Evolutionary conservation across 2,797 vertebrate species (phyloP), one percentile per base, ranked within the genome.

Genomic region (Diglossa cyanea): DNA sequence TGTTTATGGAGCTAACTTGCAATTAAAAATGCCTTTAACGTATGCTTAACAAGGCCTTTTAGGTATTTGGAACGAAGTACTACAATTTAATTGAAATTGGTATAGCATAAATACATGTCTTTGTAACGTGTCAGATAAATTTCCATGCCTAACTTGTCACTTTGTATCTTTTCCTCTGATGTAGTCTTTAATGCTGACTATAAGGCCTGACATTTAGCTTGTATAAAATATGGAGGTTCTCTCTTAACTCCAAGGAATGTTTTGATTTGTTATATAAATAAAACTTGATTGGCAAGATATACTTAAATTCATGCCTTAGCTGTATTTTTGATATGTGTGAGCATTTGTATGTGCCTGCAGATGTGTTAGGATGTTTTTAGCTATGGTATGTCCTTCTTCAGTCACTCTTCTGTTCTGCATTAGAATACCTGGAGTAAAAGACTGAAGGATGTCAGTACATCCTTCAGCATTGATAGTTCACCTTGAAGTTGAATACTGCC

Each of bases 1-100:
- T 98, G 96, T 98, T 98, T 98, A 97, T 98, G 96, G 97, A 92
- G 96, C 94, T 97, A 98, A 97, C 94, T 97, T 96, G 95, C 97
- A 98, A 98, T 98, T 97, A 97, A 97, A 97, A 97, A 94, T 93
- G 94, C 96, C 97, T 97, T 97, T 97, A 97, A 92, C 2, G 91
- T 98, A 96, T 94, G 87, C 95, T 95, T 98, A 98, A 96, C 95
- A 97, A 94, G 96, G 90, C 93, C 81, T 97, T 98, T 98, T 97
- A 98, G 93, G 94, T 97, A 93, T 95, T 97, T 97, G 83, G 68
- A 95, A 89, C 97, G 97, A 97, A 97, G 83, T 91, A 93, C 93
- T 97, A 76, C 60, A 79, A 47, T 96, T 93, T 97, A 98, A 97
- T 98, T 98, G 94, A 97, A 98, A 97, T 85, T 94, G 63, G 78